These are phyloP conservation scores for Betta splendens DNA, from an alignment of 2,797 vertebrate genomes.

Conservation along the genomic window DNA sequence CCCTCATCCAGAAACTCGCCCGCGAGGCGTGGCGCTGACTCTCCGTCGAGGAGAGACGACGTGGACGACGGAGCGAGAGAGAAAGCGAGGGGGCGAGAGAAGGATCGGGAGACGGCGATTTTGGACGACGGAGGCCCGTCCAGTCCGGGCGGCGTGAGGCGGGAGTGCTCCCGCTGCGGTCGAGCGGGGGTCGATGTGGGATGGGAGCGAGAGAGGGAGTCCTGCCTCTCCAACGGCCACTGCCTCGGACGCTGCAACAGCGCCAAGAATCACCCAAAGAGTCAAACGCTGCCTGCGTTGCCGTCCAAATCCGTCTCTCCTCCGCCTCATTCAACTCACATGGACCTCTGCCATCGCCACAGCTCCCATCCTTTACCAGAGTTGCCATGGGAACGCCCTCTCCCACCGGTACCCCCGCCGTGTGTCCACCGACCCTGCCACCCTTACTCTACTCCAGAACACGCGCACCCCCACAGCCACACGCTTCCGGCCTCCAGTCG, in stretches of 20 bases:
- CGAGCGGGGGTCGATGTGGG: constrained; percentile 35
- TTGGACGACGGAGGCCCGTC: constrained; percentile 82
- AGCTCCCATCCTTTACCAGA: constrained; percentile 70
- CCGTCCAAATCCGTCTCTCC: constrained; percentile 66
- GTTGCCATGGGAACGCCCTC: constrained; percentile 76
- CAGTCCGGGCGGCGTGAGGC: constrained; percentile 34
- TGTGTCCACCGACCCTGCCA: constrained; percentile 73
- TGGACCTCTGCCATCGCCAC: constrained; percentile 76
- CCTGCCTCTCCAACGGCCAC: constrained; percentile 58
- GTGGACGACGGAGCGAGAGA: constrained; percentile 45
- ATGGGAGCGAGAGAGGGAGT: constrained; percentile 71
- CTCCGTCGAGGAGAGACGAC: constrained; percentile 19
- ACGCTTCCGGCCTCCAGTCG: constrained; percentile 75
- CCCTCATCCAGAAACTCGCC: constrained; percentile 44
- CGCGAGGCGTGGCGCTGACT: constrained; percentile 64
- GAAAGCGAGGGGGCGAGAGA: constrained; percentile 64
- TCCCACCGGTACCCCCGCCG: constrained; percentile 57
- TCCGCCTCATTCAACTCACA: constrained; percentile 54
- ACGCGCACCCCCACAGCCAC: constrained; percentile 69
- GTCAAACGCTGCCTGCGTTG: constrained; percentile 78
- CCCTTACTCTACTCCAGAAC: constrained; percentile 68
- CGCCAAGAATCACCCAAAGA: constrained; percentile 75
- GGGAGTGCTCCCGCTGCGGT: constrained; percentile 51
- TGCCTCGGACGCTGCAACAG: constrained; percentile 69
- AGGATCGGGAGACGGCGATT: constrained; percentile 87